Percentiles rank a stretch among this genome's conserved stretches.
Evolutionary conservation across 2,888 invertebrate species (phyloP).

Genomic region (Phasia obesa): DNA sequence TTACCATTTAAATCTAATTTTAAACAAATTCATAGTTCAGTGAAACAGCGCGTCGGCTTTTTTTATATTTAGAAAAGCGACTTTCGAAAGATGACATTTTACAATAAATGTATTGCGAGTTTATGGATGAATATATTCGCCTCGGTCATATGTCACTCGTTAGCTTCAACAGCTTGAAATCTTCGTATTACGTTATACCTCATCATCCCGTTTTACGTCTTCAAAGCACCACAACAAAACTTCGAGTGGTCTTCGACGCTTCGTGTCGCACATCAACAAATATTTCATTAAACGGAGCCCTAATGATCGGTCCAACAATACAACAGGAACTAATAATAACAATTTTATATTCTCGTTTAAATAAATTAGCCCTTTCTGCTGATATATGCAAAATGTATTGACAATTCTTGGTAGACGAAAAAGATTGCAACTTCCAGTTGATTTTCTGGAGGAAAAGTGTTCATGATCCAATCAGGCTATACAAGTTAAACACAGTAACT

Average conservation of each 20-base stretch:
- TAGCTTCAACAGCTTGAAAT: background rate
- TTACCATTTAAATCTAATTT: background rate
- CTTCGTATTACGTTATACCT: background rate
- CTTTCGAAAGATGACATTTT: slow-evolving; percentile 33
- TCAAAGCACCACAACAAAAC: slow-evolving; percentile 2
- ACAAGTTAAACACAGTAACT: slow-evolving; percentile 38
- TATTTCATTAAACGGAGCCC: slow-evolving; percentile 46
- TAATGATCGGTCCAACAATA: slow-evolving; percentile 56
- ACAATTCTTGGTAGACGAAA: slow-evolving; percentile 41
- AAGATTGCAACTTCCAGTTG: slow-evolving; percentile 35
- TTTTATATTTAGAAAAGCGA: slow-evolving; percentile 42
- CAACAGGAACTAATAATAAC: slow-evolving; percentile 47
- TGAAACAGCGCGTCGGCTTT: slow-evolving; percentile 43
- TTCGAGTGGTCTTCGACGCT: slow-evolving; percentile 9
- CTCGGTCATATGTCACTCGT: slow-evolving; percentile 6
- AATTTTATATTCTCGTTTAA: slow-evolving; percentile 9
- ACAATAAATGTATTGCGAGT: slow-evolving; percentile 33
- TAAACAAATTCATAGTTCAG: background rate
- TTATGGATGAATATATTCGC: slow-evolving; percentile 47
- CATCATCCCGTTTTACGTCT: slow-evolving; percentile 4
- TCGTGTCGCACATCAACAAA: slow-evolving; percentile 19
- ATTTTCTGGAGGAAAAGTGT: slow-evolving; percentile 32
- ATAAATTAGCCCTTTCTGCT: slow-evolving; percentile 44
- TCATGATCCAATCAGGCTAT: slow-evolving; percentile 14
- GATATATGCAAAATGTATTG: slow-evolving; percentile 61